Evolutionary conservation across 2,888 invertebrate genomes (phyloP).

Genomic region (Drosophila kambysellisi): DNA sequence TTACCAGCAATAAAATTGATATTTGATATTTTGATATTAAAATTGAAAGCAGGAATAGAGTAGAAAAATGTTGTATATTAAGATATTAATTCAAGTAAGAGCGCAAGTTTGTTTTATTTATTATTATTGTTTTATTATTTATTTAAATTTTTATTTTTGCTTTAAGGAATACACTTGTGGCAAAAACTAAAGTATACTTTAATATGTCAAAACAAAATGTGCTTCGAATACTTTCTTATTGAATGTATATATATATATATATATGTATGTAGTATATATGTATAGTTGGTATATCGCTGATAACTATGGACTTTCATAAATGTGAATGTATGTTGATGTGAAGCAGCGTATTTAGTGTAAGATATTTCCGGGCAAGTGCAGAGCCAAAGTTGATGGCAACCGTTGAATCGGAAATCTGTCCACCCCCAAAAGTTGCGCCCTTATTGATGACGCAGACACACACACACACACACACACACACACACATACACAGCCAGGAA

Average conservation of each 20-base stretch:
- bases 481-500: slow-evolving; percentile 2
- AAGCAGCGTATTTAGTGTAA: background rate
- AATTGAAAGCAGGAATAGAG: background rate
- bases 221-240: background rate
- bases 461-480: background rate
- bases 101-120: background rate
- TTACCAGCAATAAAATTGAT: background rate
- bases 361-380: slow-evolving; percentile 25
- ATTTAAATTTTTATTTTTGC: background rate
- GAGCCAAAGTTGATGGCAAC: slow-evolving; percentile 36
- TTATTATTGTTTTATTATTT: background rate
- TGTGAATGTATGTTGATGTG: background rate
- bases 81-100: background rate
- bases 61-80: accelerated
- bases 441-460: slow-evolving; percentile 54
- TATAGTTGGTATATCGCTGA: background rate
- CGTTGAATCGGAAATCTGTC: slow-evolving; percentile 29
- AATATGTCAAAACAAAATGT: background rate
- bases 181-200: background rate
- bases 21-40: slow-evolving; percentile 1
- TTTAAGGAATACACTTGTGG: background rate
- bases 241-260: background rate
- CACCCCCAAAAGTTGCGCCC: slow-evolving; percentile 36
- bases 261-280: background rate
- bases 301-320: background rate